Base-by-base conservation (phyloP, 2,888 invertebrate species). In the Lomographa bimaculata region DNA sequence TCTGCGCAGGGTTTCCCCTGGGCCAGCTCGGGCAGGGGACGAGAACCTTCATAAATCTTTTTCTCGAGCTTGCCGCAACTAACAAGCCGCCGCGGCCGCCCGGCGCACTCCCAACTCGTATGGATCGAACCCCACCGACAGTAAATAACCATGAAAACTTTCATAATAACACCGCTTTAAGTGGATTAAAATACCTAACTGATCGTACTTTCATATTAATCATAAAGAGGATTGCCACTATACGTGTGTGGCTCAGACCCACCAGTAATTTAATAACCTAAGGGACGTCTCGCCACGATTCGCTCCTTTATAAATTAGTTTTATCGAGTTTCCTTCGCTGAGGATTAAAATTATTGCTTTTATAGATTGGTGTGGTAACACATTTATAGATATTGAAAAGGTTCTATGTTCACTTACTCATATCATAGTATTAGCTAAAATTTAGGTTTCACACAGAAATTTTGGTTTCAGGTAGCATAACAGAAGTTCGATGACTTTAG, bases 11-110 rank as follows among this genome's bases (percentile, higher is more conserved):
- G 68, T 66, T 66, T 81, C 86, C 86, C 79, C 60, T 64, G 85
- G 82, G 84, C 72, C 72, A 71, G 71, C 71, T 64, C 71, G 76
- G 70, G 71, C 57, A 64, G 72, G 69, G 79, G 79, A 78, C 76
- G 74, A 57, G 68, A 71, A 85, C 86, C 84, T 77, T 74, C 77
- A 86, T 86, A 86, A 87, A 87, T 87, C 89, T 86, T 79, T 79
- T 82, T 75, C 75, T 70, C 75, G 70, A 75, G 74, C 75, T 73
- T 65, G 73, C 78, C 79, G 64, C 80, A 75, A 80, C 81, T 86
- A 87, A 86, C 86, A 82, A 84, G 79, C 79, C 74, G 64, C 68
- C 66, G 64, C 69, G 60, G 43, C 51, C 57, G 47, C 37, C 39
- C 48, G 46, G 42, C 34, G 44, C 42, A 53, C 48, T 53, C 52